These are phyloP conservation scores for Zaprionus ghesquierei DNA, from an alignment of 1,140 invertebrate genomes.

Conservation along the genomic window DNA sequence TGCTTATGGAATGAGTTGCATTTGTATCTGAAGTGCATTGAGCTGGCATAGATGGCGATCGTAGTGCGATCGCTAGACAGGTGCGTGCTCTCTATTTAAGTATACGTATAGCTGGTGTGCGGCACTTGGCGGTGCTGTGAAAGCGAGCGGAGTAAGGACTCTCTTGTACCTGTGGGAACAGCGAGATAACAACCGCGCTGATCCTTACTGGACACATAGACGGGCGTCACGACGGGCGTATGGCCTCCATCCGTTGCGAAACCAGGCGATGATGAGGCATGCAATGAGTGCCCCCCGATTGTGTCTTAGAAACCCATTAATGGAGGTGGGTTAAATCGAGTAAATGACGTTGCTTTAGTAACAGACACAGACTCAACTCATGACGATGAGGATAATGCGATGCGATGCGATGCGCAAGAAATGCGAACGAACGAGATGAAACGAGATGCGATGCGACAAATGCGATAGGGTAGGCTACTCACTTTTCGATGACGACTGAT, in stretches of 20 bases:
- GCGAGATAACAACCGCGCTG: conserved; percentile 90
- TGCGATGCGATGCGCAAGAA: neutral
- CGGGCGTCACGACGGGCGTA: conserved; percentile 84
- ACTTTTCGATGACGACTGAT: conserved; percentile 98
- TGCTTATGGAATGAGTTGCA: neutral
- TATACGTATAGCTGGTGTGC: conserved; percentile 12
- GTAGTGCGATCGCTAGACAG: neutral
- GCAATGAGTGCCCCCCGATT: conserved; percentile 57
- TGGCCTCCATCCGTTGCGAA: conserved; percentile 62
- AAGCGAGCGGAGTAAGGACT: neutral
- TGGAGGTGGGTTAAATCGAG: neutral
- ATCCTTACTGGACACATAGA: conserved; percentile 85
- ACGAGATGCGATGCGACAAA: conserved; percentile 6
- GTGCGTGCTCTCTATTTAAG: conserved; percentile 36
- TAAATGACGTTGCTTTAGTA: conserved; percentile 62
- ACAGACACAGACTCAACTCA: conserved; percentile 28
- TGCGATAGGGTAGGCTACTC: conserved; percentile 84
- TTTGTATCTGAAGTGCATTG: neutral
- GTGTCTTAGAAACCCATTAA: conserved; percentile 59
- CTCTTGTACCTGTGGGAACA: conserved; percentile 86
- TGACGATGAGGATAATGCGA: conserved; percentile 5
- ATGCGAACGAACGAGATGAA: conserved; percentile 59
- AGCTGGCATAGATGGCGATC: conserved; percentile 18
- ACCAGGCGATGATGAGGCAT: conserved; percentile 52
- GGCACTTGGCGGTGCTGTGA: conserved; percentile 18